Evolutionary conservation across 2,113 vertebrate species (phyloP).

Genomic region (Pseudorectes ferrugineus): DNA sequence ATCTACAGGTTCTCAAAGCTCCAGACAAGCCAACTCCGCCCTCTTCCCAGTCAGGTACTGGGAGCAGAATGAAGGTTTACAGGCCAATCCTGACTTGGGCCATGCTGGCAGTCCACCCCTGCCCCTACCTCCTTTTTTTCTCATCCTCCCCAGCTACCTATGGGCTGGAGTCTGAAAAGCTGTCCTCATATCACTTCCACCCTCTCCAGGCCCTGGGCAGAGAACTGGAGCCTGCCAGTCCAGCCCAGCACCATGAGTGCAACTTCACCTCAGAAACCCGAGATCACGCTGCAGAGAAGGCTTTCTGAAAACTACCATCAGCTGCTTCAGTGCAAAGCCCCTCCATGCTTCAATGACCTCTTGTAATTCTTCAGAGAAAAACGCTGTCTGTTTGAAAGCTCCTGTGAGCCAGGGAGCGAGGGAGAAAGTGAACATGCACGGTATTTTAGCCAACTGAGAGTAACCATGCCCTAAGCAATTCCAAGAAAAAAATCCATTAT

Average conservation of each 20-base stretch:
- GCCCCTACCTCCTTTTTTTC: not conserved
- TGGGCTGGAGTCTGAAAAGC: not conserved
- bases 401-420: accelerated
- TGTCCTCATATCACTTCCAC: not conserved
- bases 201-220: not conserved
- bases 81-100: not conserved
- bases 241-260: not conserved
- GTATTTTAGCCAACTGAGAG: not conserved
- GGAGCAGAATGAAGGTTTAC: not conserved
- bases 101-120: not conserved
- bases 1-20: not conserved
- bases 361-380: not conserved
- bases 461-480: not conserved
- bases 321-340: not conserved
- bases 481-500: not conserved
- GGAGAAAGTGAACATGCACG: not conserved
- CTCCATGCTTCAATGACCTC: not conserved
- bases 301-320: not conserved
- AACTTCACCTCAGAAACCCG: not conserved
- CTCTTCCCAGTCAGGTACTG: not conserved
- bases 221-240: not conserved
- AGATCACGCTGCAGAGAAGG: not conserved
- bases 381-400: not conserved
- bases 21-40: not conserved
- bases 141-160: not conserved